Percentiles rank a stretch among this genome's conserved stretches.
phyloP scores from a whole-genome alignment of 23 tunicate genomes.

The Pegea sp. region DNA sequence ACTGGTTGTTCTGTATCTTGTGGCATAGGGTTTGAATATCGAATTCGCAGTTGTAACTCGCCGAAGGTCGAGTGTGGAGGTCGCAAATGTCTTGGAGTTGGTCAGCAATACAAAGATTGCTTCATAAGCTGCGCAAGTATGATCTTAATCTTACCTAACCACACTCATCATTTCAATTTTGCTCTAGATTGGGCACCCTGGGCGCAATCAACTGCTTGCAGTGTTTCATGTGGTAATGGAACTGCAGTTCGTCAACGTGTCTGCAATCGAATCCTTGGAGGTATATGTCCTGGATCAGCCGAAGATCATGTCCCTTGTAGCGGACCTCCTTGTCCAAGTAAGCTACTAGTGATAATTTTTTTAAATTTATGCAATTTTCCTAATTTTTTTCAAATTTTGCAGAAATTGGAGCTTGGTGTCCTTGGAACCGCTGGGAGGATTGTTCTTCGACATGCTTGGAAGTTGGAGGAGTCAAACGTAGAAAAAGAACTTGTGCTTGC shows the following conservation, averaged over 20 bases:
- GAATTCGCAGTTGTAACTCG: constrained; percentile 20
- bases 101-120: constrained; percentile 27
- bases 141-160: too few species aligned
- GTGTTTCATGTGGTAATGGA: constrained; percentile 29
- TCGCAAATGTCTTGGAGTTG: constrained; percentile 5
- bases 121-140: constrained; percentile 1
- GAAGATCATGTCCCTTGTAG: constrained; percentile 21
- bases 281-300: constrained; percentile 17
- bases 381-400: constrained; percentile 1
- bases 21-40: constrained; percentile 30
- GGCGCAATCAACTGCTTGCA: constrained; percentile 21
- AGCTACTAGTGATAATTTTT: background rate
- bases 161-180: too few species aligned
- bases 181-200: constrained; percentile 22
- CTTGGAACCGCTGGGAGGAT: constrained; percentile 10
- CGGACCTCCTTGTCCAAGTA: constrained; percentile 16
- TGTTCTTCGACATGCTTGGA: constrained; percentile 12
- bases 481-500: constrained; percentile 11
- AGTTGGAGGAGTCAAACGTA: constrained; percentile 1
- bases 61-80: constrained; percentile 30
- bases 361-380: constrained; percentile 2
- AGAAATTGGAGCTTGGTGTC: constrained; percentile 12
- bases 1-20: constrained; percentile 40
- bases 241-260: constrained; percentile 5
- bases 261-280: constrained; percentile 7